Base-by-base conservation (phyloP, 2,113 vertebrate species). In the Sisor rabdophorus region DNA sequence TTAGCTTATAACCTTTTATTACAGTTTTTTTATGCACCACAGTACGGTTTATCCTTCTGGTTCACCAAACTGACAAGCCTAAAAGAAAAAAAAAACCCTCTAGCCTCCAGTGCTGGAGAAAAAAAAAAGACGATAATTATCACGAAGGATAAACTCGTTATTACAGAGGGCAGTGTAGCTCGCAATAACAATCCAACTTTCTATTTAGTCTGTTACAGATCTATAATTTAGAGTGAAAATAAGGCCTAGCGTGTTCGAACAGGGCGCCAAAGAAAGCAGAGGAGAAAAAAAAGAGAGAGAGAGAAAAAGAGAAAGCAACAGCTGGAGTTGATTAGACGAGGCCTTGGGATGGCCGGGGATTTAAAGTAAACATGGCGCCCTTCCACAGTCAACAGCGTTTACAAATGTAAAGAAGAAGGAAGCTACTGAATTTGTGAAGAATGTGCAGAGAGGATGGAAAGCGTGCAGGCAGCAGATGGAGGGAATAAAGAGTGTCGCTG, bases 381-480 rank as follows among this genome's bases (percentile, higher is more conserved):
- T 94, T 97, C 94, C 95, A 98, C 89, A 93, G 94, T 96, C 94
- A 96, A 95, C 95, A 96, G 91, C 92, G 92, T 96, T 95, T 94
- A 94, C 94, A 95, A 98, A 97, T 93, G 93, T 93, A 93, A 44
- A 44, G 92, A 91, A 93, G 93, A 94, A 95, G 95, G 95, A 95
- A 94, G 96, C 96, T 97, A 95, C 95, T 93, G 94, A 95, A 94
- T 95, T 94, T 95, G 91, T 94, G 94, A 96, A 96, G 94, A 95
- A 96, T 93, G 94, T 93, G 91, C 93, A 93, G 89, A 87, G 88
- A 92, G 91, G 89, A 90, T 93, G 93, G 93, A 94, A 95, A 93
- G 85, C 87, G 85, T 90, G 90, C 90, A 93, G 87, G 82, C 84
- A 79, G 93, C 95, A 95, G 94, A 97, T 98, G 95, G 95, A 81